Conservation (phyloP, 1,140 invertebrate genomes). For the Pogonomyrmex californicus region DNA sequence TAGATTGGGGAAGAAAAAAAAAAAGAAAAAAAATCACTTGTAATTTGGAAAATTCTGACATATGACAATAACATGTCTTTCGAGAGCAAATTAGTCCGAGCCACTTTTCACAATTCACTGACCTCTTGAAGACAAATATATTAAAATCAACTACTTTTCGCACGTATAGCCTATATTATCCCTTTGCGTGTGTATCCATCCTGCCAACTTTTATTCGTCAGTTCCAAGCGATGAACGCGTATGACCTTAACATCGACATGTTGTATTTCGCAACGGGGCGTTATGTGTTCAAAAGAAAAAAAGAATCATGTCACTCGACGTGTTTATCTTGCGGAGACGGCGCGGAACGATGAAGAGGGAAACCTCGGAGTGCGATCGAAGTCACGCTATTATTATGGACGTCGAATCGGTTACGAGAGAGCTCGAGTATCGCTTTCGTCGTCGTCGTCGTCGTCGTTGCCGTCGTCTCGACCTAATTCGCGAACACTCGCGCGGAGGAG, state of each 20-base stretch:
- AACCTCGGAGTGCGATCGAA: constrained; percentile 59
- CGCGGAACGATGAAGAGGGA: constrained; percentile 53
- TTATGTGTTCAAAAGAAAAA: not conserved
- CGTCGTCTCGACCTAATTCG: constrained; percentile 83
- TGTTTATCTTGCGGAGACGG: constrained; percentile 2
- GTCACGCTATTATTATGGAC: constrained; percentile 78
- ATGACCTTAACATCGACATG: not conserved
- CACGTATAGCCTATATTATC: not conserved
- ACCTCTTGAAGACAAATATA: not conserved
- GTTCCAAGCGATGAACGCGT: not conserved
- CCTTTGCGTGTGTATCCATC: not conserved
- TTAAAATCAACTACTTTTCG: not conserved
- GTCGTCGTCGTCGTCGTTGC: constrained; percentile 56
- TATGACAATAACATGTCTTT: not conserved
- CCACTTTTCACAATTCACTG: not conserved
- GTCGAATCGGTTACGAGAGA: constrained; percentile 74
- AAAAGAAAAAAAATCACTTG: not conserved
- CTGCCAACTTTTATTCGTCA: constrained; percentile 1
- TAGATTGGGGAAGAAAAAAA: not conserved
- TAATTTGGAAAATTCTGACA: not conserved
- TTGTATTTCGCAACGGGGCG: not conserved
- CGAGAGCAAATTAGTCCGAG: not conserved
- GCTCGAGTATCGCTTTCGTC: constrained; percentile 35
- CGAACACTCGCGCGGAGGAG: constrained; percentile 74
- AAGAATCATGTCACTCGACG: constrained; percentile 31